Conservation (phyloP, 2,113 vertebrate species). For the Poeciliopsis retropinna region DNA sequence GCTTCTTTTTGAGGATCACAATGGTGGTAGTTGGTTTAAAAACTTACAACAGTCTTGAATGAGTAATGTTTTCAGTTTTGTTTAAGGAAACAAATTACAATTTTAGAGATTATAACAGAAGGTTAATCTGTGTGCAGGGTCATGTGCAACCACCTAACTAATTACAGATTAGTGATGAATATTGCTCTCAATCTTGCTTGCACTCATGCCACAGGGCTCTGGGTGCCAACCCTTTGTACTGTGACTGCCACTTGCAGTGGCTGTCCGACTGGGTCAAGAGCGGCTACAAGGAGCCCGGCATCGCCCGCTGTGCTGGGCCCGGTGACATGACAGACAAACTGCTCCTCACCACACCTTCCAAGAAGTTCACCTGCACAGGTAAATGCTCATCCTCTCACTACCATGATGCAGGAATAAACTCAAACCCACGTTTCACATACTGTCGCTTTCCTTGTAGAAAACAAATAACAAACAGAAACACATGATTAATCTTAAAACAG, state of each 20-base stretch:
- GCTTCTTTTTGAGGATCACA: background rate
- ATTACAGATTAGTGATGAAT: background rate
- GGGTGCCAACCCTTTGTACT: constrained; percentile 96
- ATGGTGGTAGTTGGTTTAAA: background rate
- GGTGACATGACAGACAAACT: constrained; percentile 98
- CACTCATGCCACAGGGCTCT: constrained; percentile 84
- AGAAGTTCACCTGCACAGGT: constrained; percentile 98
- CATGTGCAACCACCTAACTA: background rate
- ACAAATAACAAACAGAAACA: background rate
- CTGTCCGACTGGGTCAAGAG: constrained; percentile 98
- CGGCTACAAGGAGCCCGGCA: constrained; percentile 97
- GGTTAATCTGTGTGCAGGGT: background rate
- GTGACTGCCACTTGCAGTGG: constrained; percentile 99
- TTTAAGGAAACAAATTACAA: background rate
- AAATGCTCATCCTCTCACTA: constrained; percentile 29
- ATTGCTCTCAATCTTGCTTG: background rate
- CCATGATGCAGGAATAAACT: background rate
- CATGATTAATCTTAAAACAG: background rate
- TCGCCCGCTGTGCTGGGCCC: constrained; percentile 93
- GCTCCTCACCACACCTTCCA: constrained; percentile 96
- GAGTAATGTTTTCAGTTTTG: background rate
- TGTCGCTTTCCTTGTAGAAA: background rate
- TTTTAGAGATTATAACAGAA: background rate
- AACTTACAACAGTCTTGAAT: too few relatives aligned
- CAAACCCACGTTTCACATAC: background rate